A percentile compares a stretch with the other conserved stretches of the same genome.
Conservation (phyloP, 2,113 vertebrate species). For the Lipotes vexillifer region DNA sequence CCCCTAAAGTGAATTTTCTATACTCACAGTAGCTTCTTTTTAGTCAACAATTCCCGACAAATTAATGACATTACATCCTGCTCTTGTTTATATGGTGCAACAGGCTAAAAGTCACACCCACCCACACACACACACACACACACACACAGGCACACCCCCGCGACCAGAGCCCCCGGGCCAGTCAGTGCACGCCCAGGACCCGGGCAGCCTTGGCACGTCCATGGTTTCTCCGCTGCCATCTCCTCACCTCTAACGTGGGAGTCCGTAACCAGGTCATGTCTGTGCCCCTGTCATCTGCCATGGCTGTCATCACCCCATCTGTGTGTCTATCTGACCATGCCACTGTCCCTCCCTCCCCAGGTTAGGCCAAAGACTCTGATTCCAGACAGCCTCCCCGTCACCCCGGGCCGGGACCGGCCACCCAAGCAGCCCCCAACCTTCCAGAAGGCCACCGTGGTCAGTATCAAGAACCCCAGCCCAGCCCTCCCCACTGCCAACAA, state of each 20-base stretch:
- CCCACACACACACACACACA: no score
- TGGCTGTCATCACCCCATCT: rapidly evolving
- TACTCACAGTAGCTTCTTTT: not conserved
- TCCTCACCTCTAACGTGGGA: rapidly evolving
- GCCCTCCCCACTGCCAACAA: constrained; percentile 95
- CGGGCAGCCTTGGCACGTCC: rapidly evolving
- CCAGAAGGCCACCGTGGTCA: constrained; percentile 89
- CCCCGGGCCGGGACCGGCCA: constrained; percentile 87
- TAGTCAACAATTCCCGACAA: not conserved
- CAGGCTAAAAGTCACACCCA: not conserved
- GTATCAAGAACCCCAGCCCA: constrained; percentile 89
- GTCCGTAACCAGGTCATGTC: not conserved
- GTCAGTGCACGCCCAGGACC: not conserved
- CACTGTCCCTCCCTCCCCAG: constrained; percentile 74
- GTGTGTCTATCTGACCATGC: not conserved
- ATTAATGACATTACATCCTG: not conserved
- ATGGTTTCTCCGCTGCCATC: rapidly evolving
- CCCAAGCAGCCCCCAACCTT: constrained; percentile 88
- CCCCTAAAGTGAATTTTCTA: not conserved
- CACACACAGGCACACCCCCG: not conserved
- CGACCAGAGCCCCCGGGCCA: rapidly evolving
- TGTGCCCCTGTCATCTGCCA: rapidly evolving
- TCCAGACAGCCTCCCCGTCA: constrained; percentile 94
- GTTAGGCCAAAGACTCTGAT: constrained; percentile 99
- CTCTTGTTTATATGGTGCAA: not conserved